Base-by-base conservation (phyloP, 2,113 vertebrate genomes). In the Malurus elegans region DNA sequence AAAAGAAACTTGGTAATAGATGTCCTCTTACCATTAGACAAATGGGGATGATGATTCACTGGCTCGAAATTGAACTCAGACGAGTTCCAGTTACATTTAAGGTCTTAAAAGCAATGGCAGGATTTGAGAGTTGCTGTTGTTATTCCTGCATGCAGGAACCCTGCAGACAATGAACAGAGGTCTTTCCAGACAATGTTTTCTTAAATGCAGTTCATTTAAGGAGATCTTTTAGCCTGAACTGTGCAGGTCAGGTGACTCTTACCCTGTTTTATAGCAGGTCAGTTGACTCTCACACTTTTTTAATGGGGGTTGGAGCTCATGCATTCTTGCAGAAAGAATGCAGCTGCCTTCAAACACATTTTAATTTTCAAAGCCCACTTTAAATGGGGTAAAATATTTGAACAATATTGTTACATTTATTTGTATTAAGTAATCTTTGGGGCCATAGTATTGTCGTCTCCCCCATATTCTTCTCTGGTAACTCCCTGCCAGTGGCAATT, bases 401-500 rank as follows among this genome's bases (percentile, higher is more conserved):
- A 71, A 94, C 36, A 0, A 31, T 44, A 81, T 29, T 53, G 17
- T 25, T 72, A 17, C 16, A 36, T 56, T 86, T 96, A 32, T 74
- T 84, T 75, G 24, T 34, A 36, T 75, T 85, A 84, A 73, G 80
- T 86, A 67, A 67, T 56, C 10, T 75, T 64, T 29, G 64, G 48
- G 34, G 36, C 8, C 31, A 38, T 0, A 1, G 29, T 24, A 24
- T 10, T 13, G 2, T 20, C 24, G 12, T 36, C 42, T 18, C 20
- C 4, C 12, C 40, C 1, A 0, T 18, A 53, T 29, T 87, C 9
- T 47, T 90, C 1, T 1, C 48, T 24, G 25, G 23, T 51, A 74
- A 14, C 0, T 0, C 15, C 38, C 19, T 64, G 6, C 15, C 44
- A 36, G 34, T 4, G 4, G 23, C 4, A 8, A 24, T 58, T 80